phyloP scores from a whole-genome alignment of 2,113 vertebrate genomes.

The Astatotilapia flaviijosephi region DNA sequence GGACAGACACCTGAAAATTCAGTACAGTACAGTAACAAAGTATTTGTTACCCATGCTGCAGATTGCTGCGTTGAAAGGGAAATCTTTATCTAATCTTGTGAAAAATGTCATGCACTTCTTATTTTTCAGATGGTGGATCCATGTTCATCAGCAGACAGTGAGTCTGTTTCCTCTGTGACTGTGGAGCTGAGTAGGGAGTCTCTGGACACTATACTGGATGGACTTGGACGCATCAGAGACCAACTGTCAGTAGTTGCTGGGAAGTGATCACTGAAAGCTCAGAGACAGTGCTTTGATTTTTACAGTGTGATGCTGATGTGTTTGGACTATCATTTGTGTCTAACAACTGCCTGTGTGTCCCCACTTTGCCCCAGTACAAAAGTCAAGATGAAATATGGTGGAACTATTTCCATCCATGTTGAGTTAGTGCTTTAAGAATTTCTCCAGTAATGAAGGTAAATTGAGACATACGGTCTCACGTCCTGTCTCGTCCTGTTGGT shows the following conservation, averaged over 20 bases:
- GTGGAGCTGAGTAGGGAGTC: slow-evolving; percentile 91
- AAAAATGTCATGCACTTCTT: background rate
- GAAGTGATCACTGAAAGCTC: slow-evolving; percentile 62
- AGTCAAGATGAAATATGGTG: background rate
- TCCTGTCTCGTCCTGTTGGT: background rate
- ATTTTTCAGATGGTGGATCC: slow-evolving; percentile 81
- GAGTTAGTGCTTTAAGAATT: background rate
- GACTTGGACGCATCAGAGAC: slow-evolving; percentile 87
- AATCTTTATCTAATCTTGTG: background rate
- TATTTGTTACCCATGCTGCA: background rate
- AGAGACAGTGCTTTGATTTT: background rate
- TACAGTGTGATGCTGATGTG: background rate
- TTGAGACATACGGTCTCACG: background rate
- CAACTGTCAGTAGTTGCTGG: slow-evolving; percentile 83
- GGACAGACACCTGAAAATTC: background rate
- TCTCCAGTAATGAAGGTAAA: background rate
- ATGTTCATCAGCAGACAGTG: slow-evolving; percentile 51
- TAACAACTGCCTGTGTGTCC: background rate
- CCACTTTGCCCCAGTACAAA: background rate
- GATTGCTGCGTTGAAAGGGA: background rate
- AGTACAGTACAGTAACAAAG: background rate
- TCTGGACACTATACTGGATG: slow-evolving; percentile 92
- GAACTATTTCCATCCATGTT: background rate
- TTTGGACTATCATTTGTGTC: background rate
- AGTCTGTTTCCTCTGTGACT: slow-evolving; percentile 75